phyloP scores from a whole-genome alignment of 2,113 vertebrate genomes.

The Lepus americanus region DNA sequence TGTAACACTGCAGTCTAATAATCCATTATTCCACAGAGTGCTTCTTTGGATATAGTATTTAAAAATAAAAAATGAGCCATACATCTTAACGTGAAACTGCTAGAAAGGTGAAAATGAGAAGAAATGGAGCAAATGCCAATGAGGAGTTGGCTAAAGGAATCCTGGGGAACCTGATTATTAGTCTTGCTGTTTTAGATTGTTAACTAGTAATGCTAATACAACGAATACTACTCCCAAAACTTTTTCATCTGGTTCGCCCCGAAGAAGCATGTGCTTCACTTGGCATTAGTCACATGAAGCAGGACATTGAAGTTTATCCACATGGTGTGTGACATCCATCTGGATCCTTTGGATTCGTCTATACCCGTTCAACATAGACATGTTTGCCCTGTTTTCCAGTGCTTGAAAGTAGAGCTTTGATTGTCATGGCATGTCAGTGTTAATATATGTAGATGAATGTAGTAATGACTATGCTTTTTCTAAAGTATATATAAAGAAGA shows the following conservation, averaged over 20 bases:
- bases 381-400: conserved; percentile 12
- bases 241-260: not conserved
- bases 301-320: not conserved
- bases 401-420: not conserved
- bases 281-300: conserved; percentile 24
- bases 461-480: not conserved
- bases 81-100: conserved; percentile 3
- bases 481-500: conserved; percentile 40
- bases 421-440: not conserved
- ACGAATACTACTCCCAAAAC: not conserved
- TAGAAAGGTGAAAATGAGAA: not conserved
- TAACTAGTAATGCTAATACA: not conserved
- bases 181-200: not conserved
- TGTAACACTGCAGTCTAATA: conserved; percentile 37
- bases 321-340: not conserved
- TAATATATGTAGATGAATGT: not conserved
- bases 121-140: not conserved
- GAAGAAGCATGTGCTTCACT: conserved; percentile 11
- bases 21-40: not conserved
- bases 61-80: not conserved
- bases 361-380: not conserved
- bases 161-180: not conserved
- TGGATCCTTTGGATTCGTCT: not conserved
- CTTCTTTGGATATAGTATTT: conserved; percentile 7
- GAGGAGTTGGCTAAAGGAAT: not conserved